Evolutionary conservation across 2,113 vertebrate genomes (phyloP).

Genomic region (Oxyruncus cristatus): DNA sequence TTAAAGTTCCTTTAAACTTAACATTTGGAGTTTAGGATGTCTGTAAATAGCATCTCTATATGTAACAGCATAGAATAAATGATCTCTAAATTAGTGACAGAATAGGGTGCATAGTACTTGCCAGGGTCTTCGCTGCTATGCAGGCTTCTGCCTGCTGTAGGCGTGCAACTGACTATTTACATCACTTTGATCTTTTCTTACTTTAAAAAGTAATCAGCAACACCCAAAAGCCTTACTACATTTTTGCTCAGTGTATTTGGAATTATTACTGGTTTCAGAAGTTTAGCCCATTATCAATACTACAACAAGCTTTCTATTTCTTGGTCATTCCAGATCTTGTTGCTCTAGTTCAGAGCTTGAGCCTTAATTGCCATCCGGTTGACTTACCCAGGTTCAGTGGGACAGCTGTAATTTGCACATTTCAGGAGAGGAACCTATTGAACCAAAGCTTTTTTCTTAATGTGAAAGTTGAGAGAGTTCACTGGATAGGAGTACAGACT

Average conservation of each 20-base stretch:
- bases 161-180: neutral
- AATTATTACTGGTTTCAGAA: neutral
- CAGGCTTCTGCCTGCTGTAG: neutral
- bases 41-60: neutral
- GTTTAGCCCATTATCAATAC: neutral
- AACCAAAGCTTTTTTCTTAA: neutral
- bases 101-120: neutral
- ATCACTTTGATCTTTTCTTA: neutral
- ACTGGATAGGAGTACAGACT: neutral
- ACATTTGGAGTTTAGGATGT: neutral
- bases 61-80: neutral
- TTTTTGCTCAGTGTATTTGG: neutral
- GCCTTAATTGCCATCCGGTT: neutral
- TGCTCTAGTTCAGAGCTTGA: neutral
- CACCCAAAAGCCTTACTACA: neutral
- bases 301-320: neutral
- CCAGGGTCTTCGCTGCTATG: neutral
- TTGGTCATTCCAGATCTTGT: neutral
- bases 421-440: neutral
- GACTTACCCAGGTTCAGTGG: neutral
- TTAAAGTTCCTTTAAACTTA: neutral
- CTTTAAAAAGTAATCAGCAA: neutral
- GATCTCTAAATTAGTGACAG: neutral
- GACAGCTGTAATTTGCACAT: neutral
- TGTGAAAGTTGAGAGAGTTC: neutral